A percentile compares a stretch with the other conserved stretches of the same genome.
phyloP scores from a whole-genome alignment of 2,797 vertebrate genomes.

The Pseudotriccus pelzelni region DNA sequence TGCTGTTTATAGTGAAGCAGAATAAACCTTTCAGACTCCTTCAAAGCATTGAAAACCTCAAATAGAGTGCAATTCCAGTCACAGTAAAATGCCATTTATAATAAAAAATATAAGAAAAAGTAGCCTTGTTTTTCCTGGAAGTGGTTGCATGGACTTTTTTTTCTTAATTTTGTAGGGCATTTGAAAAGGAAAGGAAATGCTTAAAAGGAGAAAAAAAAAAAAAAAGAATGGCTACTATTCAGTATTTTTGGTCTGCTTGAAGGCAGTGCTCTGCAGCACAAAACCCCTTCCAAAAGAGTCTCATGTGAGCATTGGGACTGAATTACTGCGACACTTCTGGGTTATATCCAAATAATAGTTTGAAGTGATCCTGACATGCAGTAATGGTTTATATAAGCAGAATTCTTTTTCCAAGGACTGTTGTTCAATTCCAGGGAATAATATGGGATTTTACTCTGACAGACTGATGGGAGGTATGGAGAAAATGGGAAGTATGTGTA shows the following conservation, averaged over 20 bases:
- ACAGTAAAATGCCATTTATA: slow-evolving; percentile 15
- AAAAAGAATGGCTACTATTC: background rate
- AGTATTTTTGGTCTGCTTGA: slow-evolving; percentile 28
- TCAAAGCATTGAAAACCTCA: slow-evolving; percentile 8
- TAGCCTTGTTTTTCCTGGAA: slow-evolving; percentile 11
- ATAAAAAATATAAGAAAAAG: background rate
- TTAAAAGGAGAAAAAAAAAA: background rate
- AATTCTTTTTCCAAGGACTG: slow-evolving; percentile 19
- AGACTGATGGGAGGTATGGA: background rate
- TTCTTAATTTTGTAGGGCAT: background rate
- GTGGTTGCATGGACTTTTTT: background rate
- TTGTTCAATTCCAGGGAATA: background rate
- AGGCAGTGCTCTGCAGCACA: slow-evolving; percentile 29
- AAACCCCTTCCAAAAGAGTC: slow-evolving; percentile 30
- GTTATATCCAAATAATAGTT: slow-evolving; percentile 60
- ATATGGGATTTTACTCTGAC: background rate
- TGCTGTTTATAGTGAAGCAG: background rate
- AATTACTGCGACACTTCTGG: slow-evolving; percentile 69
- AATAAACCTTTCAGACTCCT: slow-evolving; percentile 16
- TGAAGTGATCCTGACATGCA: slow-evolving; percentile 57
- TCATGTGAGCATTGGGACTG: slow-evolving; percentile 46
- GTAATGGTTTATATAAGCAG: slow-evolving; percentile 50
- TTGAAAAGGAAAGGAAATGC: slow-evolving; percentile 10
- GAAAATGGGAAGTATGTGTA: background rate
- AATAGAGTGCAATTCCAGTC: slow-evolving; percentile 4